These are phyloP conservation scores for Abrostola tripartita DNA, from an alignment of 2,888 invertebrate species.

Conservation along the genomic window DNA sequence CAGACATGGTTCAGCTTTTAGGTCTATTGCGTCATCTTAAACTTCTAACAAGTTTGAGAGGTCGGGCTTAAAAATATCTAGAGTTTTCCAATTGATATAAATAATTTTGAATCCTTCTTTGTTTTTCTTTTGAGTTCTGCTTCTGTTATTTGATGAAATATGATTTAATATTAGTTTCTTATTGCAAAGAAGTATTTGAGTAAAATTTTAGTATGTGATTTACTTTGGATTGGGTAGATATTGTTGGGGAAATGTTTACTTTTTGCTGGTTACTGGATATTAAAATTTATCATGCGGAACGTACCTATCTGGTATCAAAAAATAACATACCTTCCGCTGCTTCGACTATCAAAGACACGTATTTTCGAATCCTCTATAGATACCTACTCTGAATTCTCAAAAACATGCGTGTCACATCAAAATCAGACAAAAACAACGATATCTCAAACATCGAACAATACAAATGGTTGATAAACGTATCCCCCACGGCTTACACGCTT, in stretches of 20 bases:
- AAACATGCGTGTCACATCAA: background rate
- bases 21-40: conserved; percentile 38
- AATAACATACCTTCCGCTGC: no score
- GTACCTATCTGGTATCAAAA: no score
- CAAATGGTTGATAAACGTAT: conserved; percentile 39
- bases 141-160: no score
- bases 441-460: conserved; percentile 49
- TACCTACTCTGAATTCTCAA: background rate
- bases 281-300: no score
- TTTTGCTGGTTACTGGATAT: no score
- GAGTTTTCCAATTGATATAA: conserved; percentile 1
- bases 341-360: no score
- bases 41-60: conserved; percentile 27
- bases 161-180: no score
- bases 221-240: no score
- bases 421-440: conserved; percentile 2
- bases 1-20: conserved; percentile 63
- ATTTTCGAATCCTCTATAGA: no score
- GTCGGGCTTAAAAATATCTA: conserved; percentile 14
- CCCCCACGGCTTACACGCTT: conserved; percentile 31
- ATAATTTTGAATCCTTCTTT: conserved; percentile 8
- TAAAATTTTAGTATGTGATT: no score
- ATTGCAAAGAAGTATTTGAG: no score
- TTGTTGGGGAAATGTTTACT: no score
- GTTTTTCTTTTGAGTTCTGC: background rate